Percentiles rank a stretch among this genome's conserved stretches.
phyloP scores from a whole-genome alignment of 2,888 invertebrate species.

The Lacanobia wlatinum region DNA sequence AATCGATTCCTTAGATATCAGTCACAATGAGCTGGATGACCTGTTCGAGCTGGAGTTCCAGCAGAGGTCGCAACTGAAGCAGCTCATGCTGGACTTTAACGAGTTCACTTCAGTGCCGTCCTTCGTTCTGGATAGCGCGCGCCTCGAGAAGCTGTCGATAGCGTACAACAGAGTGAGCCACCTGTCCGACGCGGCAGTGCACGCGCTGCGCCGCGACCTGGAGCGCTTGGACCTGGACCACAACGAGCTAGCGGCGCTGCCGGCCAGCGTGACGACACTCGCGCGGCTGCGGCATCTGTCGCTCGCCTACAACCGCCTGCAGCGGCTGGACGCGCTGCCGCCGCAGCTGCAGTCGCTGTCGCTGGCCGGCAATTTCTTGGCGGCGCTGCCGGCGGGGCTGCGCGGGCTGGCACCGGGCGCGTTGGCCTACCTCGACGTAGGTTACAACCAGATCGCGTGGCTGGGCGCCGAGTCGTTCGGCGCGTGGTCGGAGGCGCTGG shows the following conservation, averaged over 20 bases:
- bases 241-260: conserved; percentile 92
- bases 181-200: conserved; percentile 92
- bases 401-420: conserved; percentile 92
- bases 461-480: conserved; percentile 92
- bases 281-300: conserved; percentile 93
- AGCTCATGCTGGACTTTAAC: conserved; percentile 94
- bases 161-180: conserved; percentile 93
- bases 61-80: conserved; percentile 92
- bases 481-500: conserved; percentile 93
- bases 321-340: conserved; percentile 88
- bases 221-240: conserved; percentile 95
- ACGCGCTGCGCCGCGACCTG: conserved; percentile 92
- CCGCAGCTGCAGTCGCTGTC: conserved; percentile 93
- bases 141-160: conserved; percentile 93
- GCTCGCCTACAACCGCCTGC: conserved; percentile 94
- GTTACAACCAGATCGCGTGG: conserved; percentile 94
- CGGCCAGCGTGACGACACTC: conserved; percentile 91
- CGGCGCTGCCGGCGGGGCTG: conserved; percentile 92
- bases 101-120: conserved; percentile 92
- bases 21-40: conserved; percentile 93
- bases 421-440: conserved; percentile 93
- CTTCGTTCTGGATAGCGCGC: conserved; percentile 92
- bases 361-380: conserved; percentile 93
- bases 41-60: conserved; percentile 92
- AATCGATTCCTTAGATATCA: conserved; percentile 94